Percentiles rank a stretch among this genome's conserved stretches.
Evolutionary conservation across 1,140 invertebrate species (phyloP).

Genomic region (Wasmannia auropunctata): DNA sequence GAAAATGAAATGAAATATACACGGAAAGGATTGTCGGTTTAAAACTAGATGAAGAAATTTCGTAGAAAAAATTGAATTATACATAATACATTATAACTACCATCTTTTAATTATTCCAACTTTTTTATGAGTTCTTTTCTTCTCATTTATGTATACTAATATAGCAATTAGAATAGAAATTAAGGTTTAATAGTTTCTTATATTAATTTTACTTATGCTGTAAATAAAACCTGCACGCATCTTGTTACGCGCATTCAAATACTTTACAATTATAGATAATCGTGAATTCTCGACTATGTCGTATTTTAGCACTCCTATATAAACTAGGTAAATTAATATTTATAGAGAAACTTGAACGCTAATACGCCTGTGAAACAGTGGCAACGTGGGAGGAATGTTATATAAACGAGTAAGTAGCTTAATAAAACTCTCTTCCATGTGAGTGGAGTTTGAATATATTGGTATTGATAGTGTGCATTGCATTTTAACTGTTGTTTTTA

Average conservation of each 20-base stretch:
- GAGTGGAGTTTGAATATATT: background rate
- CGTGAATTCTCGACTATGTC: conserved; percentile 7
- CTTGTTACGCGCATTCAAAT: background rate
- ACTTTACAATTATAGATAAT: conserved; percentile 49
- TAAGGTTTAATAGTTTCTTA: background rate
- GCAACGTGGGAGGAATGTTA: conserved; percentile 18
- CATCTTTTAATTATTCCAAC: background rate
- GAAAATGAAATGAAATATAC: background rate
- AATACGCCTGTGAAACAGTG: conserved; percentile 12
- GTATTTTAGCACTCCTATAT: conserved; percentile 8
- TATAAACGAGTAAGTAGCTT: conserved; percentile 19
- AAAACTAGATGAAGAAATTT: background rate
- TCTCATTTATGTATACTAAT: background rate
- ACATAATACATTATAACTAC: background rate
- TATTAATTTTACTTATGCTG: background rate
- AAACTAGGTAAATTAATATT: conserved; percentile 54
- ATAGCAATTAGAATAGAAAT: background rate
- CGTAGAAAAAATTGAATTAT: background rate
- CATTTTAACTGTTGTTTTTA: background rate
- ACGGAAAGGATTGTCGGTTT: background rate
- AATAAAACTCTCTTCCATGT: conserved; percentile 32
- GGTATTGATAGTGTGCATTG: background rate
- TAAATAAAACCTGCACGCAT: background rate
- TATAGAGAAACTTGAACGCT: conserved; percentile 50
- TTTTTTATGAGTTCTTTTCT: background rate